These are phyloP conservation scores for Protonibea diacanthus DNA, from an alignment of 2,797 vertebrate species.

Conservation along the genomic window DNA sequence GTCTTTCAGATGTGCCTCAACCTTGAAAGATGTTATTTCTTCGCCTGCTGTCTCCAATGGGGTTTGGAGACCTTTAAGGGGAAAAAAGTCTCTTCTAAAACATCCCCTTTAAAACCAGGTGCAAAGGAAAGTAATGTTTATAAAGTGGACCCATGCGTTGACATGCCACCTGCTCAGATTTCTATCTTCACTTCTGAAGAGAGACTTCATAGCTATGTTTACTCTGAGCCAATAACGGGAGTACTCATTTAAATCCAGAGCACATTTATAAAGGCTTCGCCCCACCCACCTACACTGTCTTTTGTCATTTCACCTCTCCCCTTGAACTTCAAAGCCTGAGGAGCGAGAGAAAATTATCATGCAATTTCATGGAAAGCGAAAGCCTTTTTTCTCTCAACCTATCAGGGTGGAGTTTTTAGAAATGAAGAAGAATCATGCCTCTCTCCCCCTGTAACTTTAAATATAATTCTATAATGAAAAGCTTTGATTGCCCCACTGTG, in stretches of 20 bases:
- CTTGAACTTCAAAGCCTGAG: constrained; percentile 80
- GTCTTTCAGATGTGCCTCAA: constrained; percentile 53
- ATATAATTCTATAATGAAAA: constrained; percentile 79
- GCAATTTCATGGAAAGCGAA: constrained; percentile 76
- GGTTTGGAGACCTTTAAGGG: constrained; percentile 52
- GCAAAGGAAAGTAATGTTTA: constrained; percentile 64
- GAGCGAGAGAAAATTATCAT: constrained; percentile 59
- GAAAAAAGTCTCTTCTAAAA: constrained; percentile 27
- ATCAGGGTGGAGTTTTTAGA: constrained; percentile 68
- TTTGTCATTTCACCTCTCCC: constrained; percentile 71
- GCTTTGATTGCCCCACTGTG: constrained; percentile 70
- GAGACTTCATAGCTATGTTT: constrained; percentile 66
- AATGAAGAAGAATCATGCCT: constrained; percentile 52
- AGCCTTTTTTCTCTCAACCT: constrained; percentile 69
- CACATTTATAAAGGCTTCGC: constrained; percentile 30
- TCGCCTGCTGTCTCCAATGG: constrained; percentile 45
- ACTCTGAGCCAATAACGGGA: constrained; percentile 46
- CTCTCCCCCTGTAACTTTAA: constrained; percentile 66
- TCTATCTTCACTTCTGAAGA: constrained; percentile 59
- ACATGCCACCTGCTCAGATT: constrained; percentile 59
- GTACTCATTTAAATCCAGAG: constrained; percentile 59
- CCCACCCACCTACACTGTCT: constrained; percentile 44
- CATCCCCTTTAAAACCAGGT: constrained; percentile 51
- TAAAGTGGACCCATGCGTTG: constrained; percentile 59
- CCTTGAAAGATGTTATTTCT: constrained; percentile 62